Conservation (phyloP, 2,797 vertebrate genomes). For the Enteromius trimaculatus region DNA sequence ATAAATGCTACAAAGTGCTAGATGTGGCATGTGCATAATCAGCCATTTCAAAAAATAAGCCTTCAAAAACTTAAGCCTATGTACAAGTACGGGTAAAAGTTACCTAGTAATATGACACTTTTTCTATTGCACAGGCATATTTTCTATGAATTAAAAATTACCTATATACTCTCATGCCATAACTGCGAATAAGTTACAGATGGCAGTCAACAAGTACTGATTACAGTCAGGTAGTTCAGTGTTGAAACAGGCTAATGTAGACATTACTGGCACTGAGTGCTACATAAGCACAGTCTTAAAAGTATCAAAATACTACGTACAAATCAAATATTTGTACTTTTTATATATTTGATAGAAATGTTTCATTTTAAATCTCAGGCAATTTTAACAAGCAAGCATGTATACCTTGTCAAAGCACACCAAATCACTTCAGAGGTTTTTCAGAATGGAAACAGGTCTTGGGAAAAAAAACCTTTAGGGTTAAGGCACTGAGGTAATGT, state of each 20-base stretch:
- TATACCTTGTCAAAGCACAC: slow-evolving; percentile 19
- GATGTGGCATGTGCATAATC: slow-evolving; percentile 1
- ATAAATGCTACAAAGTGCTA: slow-evolving; percentile 21
- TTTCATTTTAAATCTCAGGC: slow-evolving; percentile 1
- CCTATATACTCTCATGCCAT: slow-evolving; percentile 74
- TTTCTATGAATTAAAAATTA: neutral
- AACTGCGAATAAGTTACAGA: slow-evolving; percentile 63
- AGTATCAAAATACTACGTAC: slow-evolving; percentile 31
- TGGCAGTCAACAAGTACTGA: slow-evolving; percentile 78
- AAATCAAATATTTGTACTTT: slow-evolving; percentile 25
- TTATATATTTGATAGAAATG: slow-evolving; percentile 15
- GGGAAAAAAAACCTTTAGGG: neutral
- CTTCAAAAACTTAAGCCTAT: slow-evolving; percentile 41
- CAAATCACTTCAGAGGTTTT: neutral
- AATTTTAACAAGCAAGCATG: slow-evolving; percentile 28
- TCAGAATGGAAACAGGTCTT: no score
- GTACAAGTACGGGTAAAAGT: slow-evolving; percentile 36
- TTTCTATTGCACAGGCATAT: slow-evolving; percentile 25
- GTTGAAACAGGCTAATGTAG: slow-evolving; percentile 30
- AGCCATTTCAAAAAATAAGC: slow-evolving; percentile 33
- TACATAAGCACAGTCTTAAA: slow-evolving; percentile 21
- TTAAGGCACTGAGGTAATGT: slow-evolving; percentile 52
- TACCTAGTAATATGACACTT: slow-evolving; percentile 27
- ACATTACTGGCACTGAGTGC: slow-evolving; percentile 5
- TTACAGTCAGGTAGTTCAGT: slow-evolving; percentile 51